Evolutionary conservation across 2,113 vertebrate species (phyloP).

Genomic region (Alexandromys fortis): DNA sequence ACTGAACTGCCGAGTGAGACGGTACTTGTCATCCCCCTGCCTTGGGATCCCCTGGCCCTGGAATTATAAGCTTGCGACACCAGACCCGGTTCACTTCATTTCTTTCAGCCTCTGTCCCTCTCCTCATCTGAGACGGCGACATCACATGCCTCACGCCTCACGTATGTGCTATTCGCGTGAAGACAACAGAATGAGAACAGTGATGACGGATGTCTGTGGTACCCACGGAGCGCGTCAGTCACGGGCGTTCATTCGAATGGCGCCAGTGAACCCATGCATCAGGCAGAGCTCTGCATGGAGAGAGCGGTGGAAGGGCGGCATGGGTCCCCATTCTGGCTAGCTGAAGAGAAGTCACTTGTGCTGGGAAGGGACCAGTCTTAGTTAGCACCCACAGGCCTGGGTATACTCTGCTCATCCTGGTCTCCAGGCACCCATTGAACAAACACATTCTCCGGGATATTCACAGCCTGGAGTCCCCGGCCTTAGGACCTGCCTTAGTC

Average conservation of each 20-base stretch:
- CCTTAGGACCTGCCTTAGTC: background rate
- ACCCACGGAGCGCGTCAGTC: background rate
- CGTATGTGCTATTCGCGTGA: background rate
- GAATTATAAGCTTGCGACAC: background rate
- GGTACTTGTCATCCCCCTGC: background rate
- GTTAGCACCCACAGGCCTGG: background rate
- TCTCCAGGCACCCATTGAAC: background rate
- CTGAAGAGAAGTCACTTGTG: background rate
- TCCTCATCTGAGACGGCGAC: background rate
- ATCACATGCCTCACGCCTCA: background rate
- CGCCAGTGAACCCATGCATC: rapidly evolving
- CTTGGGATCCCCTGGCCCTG: background rate
- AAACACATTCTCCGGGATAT: rapidly evolving
- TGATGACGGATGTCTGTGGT: background rate
- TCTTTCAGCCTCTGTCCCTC: background rate
- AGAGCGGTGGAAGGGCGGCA: background rate
- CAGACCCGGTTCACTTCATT: background rate
- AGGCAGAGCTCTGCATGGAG: background rate
- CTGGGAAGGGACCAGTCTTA: background rate
- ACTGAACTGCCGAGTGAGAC: background rate
- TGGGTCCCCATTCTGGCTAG: background rate
- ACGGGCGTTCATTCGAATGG: background rate
- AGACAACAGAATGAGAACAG: background rate
- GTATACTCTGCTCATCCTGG: background rate
- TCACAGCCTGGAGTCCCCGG: background rate